Evolutionary conservation across 1,140 invertebrate genomes (phyloP).

Genomic region (Pomacea maculata): DNA sequence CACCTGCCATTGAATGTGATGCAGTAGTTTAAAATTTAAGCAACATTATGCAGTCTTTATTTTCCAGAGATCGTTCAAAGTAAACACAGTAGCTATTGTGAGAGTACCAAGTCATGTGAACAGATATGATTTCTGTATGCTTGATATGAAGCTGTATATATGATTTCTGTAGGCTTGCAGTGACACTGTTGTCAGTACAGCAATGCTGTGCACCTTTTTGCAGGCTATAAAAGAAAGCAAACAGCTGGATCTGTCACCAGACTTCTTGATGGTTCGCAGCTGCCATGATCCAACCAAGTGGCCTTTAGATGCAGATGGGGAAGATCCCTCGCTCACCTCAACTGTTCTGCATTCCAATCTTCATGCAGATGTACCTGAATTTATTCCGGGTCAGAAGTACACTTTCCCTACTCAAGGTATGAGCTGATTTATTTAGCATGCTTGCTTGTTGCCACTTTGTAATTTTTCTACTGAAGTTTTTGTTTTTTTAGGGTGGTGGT

Average conservation of each 20-base stretch:
- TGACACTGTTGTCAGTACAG: neutral
- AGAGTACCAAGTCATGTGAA: no score
- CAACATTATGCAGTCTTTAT: no score
- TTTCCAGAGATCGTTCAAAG: no score
- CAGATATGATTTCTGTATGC: neutral
- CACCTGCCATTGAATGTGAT: no score
- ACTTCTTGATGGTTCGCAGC: slow-evolving; percentile 83
- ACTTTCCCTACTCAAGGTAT: neutral
- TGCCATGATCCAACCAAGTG: slow-evolving; percentile 83
- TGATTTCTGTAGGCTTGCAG: neutral
- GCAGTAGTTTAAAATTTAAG: no score
- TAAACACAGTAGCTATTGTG: no score
- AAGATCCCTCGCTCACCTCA: slow-evolving; percentile 26
- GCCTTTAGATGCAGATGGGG: slow-evolving; percentile 75
- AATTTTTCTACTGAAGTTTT: neutral
- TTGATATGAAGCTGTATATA: neutral
- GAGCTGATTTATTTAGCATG: neutral
- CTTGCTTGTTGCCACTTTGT: neutral
- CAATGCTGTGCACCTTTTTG: slow-evolving; percentile 3
- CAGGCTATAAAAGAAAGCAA: slow-evolving; percentile 83
- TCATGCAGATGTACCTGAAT: slow-evolving; percentile 87
- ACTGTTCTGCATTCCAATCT: slow-evolving; percentile 63
- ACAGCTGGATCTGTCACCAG: slow-evolving; percentile 79
- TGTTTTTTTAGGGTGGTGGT: neutral
- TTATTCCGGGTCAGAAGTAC: slow-evolving; percentile 72